Percentiles rank a stretch among this genome's conserved stretches.
These are phyloP conservation scores for Brachyptera risi DNA, from an alignment of 2,888 invertebrate species.

Conservation along the genomic window DNA sequence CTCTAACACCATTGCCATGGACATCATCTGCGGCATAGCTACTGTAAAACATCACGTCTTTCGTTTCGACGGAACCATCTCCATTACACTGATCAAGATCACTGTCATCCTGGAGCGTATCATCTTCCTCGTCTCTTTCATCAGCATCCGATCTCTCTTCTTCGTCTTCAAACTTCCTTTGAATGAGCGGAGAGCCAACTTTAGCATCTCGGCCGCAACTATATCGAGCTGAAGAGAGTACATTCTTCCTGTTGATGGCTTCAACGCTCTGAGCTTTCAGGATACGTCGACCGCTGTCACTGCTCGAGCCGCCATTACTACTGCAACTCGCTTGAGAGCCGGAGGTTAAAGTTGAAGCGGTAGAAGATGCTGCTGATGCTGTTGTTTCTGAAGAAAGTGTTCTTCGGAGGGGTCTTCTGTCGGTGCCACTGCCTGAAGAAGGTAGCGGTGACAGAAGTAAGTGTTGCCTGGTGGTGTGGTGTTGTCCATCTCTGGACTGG, in stretches of 20 bases:
- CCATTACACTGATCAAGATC: not conserved
- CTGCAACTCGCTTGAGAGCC: constrained; percentile 66
- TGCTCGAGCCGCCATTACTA: constrained; percentile 59
- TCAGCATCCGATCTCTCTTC: constrained; percentile 30
- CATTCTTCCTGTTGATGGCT: constrained; percentile 81
- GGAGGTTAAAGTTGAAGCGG: constrained; percentile 61
- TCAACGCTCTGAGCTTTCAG: constrained; percentile 76
- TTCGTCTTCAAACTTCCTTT: constrained; percentile 55
- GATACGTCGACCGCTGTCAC: constrained; percentile 54
- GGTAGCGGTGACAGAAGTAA: constrained; percentile 27
- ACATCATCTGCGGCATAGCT: not conserved
- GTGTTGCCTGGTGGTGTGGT: constrained; percentile 24
- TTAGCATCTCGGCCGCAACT: constrained; percentile 75
- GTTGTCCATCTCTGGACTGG: constrained; percentile 30
- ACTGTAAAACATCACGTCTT: not conserved
- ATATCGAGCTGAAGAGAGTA: constrained; percentile 80
- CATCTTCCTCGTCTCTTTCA: too few relatives aligned
- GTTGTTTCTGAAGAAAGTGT: constrained; percentile 70
- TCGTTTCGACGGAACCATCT: not conserved
- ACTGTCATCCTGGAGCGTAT: not conserved
- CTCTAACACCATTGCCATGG: not conserved
- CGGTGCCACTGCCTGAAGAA: constrained; percentile 38
- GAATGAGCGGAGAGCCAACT: constrained; percentile 64
- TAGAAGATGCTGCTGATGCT: constrained; percentile 46
- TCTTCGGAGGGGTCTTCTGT: constrained; percentile 49